phyloP scores from a whole-genome alignment of 2,797 vertebrate species.

The Chrysocyon brachyurus region DNA sequence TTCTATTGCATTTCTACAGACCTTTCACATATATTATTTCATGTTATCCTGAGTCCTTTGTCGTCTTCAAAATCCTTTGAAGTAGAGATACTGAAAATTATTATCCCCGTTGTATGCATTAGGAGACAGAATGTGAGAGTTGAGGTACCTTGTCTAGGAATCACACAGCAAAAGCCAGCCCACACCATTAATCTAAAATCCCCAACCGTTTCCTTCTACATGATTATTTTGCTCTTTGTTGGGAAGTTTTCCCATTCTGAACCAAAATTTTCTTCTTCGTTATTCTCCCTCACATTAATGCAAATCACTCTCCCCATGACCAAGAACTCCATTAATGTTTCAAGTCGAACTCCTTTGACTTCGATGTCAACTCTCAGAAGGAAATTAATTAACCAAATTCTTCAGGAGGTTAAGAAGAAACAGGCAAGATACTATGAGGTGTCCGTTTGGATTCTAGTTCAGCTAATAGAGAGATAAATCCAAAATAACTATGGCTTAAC shows the following conservation, averaged over 20 bases:
- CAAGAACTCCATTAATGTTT: not conserved
- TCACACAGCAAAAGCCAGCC: not conserved
- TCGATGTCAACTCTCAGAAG: not conserved
- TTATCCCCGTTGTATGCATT: not conserved
- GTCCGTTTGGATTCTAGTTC: not conserved
- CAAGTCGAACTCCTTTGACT: not conserved
- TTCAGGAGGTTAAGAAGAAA: not conserved
- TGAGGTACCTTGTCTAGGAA: not conserved
- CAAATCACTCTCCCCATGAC: not conserved
- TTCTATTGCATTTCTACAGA: not conserved
- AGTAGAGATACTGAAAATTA: not conserved
- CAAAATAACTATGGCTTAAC: not conserved
- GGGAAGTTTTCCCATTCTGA: not conserved
- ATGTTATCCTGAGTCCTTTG: not conserved
- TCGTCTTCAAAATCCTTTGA: not conserved
- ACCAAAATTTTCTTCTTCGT: not conserved
- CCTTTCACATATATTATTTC: not conserved
- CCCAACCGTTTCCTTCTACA: not conserved
- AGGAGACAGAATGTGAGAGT: not conserved
- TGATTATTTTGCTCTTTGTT: not conserved
- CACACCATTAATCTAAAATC: not conserved
- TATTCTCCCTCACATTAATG: not conserved
- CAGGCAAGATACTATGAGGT: not conserved
- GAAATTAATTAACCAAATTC: not conserved
- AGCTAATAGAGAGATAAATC: not conserved